phyloP scores from a whole-genome alignment of 1,140 invertebrate genomes.

The Goniozus legneri region DNA sequence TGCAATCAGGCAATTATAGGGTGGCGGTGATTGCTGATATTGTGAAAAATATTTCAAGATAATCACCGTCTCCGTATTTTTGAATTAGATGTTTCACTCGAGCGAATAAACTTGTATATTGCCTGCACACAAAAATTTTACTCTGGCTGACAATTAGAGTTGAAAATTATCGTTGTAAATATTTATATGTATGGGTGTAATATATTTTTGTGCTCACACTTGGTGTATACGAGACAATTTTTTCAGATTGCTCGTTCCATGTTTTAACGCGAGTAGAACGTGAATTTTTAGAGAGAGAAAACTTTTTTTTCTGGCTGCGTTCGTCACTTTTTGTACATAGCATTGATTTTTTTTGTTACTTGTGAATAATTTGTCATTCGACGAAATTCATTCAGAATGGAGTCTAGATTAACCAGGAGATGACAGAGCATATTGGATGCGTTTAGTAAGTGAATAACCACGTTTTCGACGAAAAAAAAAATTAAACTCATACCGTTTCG shows the following conservation, averaged over 20 bases:
- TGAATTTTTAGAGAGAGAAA: neutral
- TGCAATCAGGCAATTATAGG: slow-evolving; percentile 13
- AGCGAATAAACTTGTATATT: slow-evolving; percentile 25
- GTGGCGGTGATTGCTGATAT: slow-evolving; percentile 4
- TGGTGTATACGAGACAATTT: slow-evolving; percentile 19
- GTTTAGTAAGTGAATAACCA: too few species aligned
- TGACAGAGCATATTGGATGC: too few species aligned
- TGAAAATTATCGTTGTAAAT: neutral
- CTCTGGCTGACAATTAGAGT: too few species aligned
- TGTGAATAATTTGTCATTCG: too few species aligned
- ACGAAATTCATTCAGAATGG: too few species aligned
- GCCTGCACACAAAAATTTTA: too few species aligned
- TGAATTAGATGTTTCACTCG: slow-evolving; percentile 20
- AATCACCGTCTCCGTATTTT: neutral
- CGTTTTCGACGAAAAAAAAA: too few species aligned
- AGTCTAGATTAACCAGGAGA: too few species aligned
- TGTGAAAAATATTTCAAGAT: neutral
- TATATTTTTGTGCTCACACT: slow-evolving; percentile 25
- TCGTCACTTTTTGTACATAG: too few species aligned
- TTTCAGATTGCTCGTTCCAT: slow-evolving; percentile 1
- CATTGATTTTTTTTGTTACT: too few species aligned
- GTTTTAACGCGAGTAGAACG: slow-evolving; percentile 4
- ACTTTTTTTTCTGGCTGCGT: neutral
- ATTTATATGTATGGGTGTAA: slow-evolving; percentile 19
- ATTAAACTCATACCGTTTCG: too few species aligned